Percentiles rank a stretch among this genome's conserved stretches.
These are phyloP conservation scores for Platerodrilus igneus DNA, from an alignment of 2,888 invertebrate species.

Conservation along the genomic window DNA sequence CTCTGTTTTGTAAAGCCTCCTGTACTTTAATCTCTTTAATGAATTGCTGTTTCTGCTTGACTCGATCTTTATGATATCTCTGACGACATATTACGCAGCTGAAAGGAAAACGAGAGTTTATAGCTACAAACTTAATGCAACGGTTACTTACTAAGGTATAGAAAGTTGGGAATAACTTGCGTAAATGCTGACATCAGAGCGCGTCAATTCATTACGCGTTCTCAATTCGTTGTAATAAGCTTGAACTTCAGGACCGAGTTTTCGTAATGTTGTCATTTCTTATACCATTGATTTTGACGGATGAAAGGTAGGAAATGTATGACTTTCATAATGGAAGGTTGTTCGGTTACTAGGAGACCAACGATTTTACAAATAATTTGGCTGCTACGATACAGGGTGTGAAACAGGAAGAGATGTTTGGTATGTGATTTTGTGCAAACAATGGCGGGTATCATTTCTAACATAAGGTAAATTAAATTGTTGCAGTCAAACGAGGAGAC, in stretches of 20 bases:
- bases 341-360: constrained; percentile 28
- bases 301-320: too few relatives aligned
- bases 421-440: too few relatives aligned
- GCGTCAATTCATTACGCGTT: constrained; percentile 46
- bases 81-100: constrained; percentile 63
- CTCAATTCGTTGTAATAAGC: constrained; percentile 15
- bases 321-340: too few relatives aligned
- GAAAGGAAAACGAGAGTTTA: constrained; percentile 39
- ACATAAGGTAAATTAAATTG: too few relatives aligned
- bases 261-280: too few relatives aligned
- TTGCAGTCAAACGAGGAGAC: too few relatives aligned
- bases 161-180: constrained; percentile 57
- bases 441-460: too few relatives aligned
- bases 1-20: constrained; percentile 58
- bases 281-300: too few relatives aligned
- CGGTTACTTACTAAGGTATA: constrained; percentile 64
- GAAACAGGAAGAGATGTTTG: too few relatives aligned
- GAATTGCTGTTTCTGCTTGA: constrained; percentile 55
- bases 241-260: constrained; percentile 10
- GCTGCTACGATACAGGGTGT: too few relatives aligned
- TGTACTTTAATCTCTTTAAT: constrained; percentile 59
- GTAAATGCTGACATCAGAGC: constrained; percentile 58
- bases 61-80: constrained; percentile 53
- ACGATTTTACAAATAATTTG: too few relatives aligned
- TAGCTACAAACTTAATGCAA: too few relatives aligned